Evolutionary conservation across 2,113 vertebrate species (phyloP), one percentile per base, ranked within the genome.

Genomic region (Dermatemys mawii): DNA sequence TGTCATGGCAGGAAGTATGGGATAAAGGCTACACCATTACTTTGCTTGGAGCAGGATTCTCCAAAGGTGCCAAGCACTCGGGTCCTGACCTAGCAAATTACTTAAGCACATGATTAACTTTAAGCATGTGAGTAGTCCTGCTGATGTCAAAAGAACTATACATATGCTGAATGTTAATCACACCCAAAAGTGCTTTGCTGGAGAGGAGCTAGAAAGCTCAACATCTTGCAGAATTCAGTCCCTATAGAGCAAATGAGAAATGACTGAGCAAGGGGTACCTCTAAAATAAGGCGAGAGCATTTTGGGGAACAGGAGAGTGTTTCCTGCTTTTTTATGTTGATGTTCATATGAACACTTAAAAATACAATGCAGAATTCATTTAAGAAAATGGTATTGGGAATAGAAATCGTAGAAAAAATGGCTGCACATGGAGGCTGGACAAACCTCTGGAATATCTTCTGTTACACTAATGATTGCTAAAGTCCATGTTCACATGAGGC

Each of bases 281-380:
- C 17, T 38, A 70, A 70, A 70, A 38, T 70, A 70, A 70, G 63
- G 19, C 19, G 38, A 38, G 63, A 38, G n/a, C 19, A 21, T n/a
- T 19, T 11, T 22, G 24, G 84, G 54, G 5, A 4, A 79, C 49
- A 93, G 63, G 4, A 35, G 11, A 3, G 1, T 81, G 44, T 63
- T 27, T 90, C 5, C 24, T 76, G 11, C 8, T 49, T 79, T 11
- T 82, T 81, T 83, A 48, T 81, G 55, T 3, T 76, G 78, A 73
- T 57, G 67, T 5, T 88, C n/a, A 38, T 70, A 21, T 38, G 35
- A 38, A 38, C 19, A 70, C 63, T 38, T 38, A 22, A 70, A 67
- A 76, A 87, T 11, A 0, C 2, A 78, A 41, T 38, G 0, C 46
- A 82, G 41, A 8, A 70, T 1, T 2, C 8, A 44, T 48, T 88